These are phyloP conservation scores for Tiaroga cobitis DNA, from an alignment of 2,797 vertebrate species.

Conservation along the genomic window DNA sequence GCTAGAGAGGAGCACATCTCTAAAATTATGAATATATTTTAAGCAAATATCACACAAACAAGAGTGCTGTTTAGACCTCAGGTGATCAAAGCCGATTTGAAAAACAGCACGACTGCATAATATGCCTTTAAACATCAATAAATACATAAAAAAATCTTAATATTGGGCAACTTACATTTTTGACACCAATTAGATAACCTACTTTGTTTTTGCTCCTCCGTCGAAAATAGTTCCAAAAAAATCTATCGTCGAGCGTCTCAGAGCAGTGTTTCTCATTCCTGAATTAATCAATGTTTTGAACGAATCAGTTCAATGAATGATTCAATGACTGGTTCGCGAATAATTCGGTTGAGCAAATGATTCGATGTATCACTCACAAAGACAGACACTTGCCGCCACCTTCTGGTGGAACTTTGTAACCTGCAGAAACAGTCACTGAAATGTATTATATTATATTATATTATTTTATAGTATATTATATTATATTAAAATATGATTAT, in stretches of 20 bases:
- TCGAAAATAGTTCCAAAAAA: not conserved
- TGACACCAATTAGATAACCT: not conserved
- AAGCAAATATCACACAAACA: not conserved
- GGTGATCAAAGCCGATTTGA: not conserved
- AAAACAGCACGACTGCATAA: not conserved
- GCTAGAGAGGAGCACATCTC: too few relatives aligned
- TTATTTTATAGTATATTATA: not conserved
- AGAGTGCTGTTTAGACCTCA: not conserved
- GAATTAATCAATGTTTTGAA: not conserved
- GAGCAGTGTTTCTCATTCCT: not conserved
- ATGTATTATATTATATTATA: not conserved
- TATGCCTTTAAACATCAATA: not conserved
- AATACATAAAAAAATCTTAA: not conserved
- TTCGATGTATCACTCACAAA: not conserved
- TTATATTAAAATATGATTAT: not conserved
- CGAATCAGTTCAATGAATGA: not conserved
- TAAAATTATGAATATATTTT: not conserved
- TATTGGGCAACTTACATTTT: not conserved
- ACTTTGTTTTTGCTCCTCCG: not conserved
- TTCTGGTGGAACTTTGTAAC: not conserved
- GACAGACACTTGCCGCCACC: not conserved
- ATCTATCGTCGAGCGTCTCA: not conserved
- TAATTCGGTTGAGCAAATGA: not conserved
- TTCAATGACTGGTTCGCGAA: not conserved
- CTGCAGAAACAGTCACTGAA: not conserved